Evolutionary conservation across 2,797 vertebrate species (phyloP), one percentile per base, ranked within the genome.

Genomic region (Anableps anableps): DNA sequence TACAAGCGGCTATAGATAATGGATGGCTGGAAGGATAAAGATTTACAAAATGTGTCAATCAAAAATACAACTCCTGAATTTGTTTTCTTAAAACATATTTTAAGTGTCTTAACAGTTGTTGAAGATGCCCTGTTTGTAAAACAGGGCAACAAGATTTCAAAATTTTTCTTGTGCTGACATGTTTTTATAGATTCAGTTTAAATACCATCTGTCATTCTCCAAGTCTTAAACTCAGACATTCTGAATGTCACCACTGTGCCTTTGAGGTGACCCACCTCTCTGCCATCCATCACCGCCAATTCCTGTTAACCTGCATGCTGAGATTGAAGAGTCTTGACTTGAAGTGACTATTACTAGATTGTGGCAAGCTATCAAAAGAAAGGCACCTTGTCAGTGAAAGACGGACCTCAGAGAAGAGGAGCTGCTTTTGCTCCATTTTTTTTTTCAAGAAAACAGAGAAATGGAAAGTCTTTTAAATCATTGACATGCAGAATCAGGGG

Each of bases 191-290:
- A 93, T 92, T 93, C 81, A 48, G 85, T 60, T 90, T 86, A 93
- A 94, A 93, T 91, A 83, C 85, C 93, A 94, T 95, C 89, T 89
- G 91, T 95, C 94, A 94, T 87, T 86, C 80, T 26, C 80, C 53
- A 41, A 48, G 80, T 84, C 86, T 91, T 81, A 84, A 89, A 85
- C 78, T 84, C 86, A 71, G 78, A 91, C 85, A 68, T 84, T 88
- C 66, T 92, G 91, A 94, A 94, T 93, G 93, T 94, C 92, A 90
- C 84, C 60, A 72, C 76, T 3, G 34, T 86, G 89, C 80, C 83
- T 93, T 93, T 92, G 80, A 92, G 86, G 83, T 91, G 87, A 94
- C 91, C 93, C 83, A 60, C 81, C 83, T 79, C 90, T 72, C 85
- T 75, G 82, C 90, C 84, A 94, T 96, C 94, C 88, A 93, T 96